A percentile compares a stretch with the other conserved stretches of the same genome.
Evolutionary conservation across 2,888 invertebrate genomes (phyloP).

Genomic region (Nesidiocoris tenuis): DNA sequence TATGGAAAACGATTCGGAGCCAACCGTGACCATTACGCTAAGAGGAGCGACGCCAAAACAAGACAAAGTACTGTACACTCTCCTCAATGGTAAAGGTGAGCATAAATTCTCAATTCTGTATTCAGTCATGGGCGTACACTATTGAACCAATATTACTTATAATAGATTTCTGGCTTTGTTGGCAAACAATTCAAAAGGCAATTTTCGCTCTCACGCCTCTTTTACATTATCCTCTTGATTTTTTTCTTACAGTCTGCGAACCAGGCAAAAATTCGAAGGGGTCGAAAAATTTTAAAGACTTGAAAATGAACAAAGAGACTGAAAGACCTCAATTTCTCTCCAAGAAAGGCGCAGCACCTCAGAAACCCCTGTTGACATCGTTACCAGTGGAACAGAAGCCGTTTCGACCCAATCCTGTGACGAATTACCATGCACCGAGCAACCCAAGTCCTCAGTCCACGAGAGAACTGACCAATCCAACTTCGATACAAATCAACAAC

Average conservation of each 20-base stretch:
- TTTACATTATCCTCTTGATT: no score
- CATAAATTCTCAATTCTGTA: no score
- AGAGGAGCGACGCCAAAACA: conserved; percentile 72
- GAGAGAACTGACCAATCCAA: conserved; percentile 50
- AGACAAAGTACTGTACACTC: conserved; percentile 71
- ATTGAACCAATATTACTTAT: no score
- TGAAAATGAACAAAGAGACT: conserved; percentile 27
- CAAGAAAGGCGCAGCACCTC: conserved; percentile 2
- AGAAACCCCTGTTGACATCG: background rate
- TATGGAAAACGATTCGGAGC: conserved; percentile 65
- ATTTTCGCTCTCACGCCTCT: no score
- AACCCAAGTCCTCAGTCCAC: conserved; percentile 39
- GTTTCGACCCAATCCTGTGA: background rate
- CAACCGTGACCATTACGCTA: conserved; percentile 74
- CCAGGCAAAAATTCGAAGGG: conserved; percentile 22
- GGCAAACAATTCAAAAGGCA: no score
- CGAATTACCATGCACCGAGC: background rate
- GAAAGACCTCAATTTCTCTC: conserved; percentile 4
- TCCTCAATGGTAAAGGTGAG: conserved; percentile 58
- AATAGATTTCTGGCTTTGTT: no score
- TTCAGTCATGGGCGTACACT: no score
- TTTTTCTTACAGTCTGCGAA: conserved; percentile 17
- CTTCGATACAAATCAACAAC: conserved; percentile 52
- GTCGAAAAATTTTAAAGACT: conserved; percentile 22
- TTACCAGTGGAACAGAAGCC: conserved; percentile 4